Conservation (phyloP, 1,140 invertebrate genomes). For the Drosophila ananassae region DNA sequence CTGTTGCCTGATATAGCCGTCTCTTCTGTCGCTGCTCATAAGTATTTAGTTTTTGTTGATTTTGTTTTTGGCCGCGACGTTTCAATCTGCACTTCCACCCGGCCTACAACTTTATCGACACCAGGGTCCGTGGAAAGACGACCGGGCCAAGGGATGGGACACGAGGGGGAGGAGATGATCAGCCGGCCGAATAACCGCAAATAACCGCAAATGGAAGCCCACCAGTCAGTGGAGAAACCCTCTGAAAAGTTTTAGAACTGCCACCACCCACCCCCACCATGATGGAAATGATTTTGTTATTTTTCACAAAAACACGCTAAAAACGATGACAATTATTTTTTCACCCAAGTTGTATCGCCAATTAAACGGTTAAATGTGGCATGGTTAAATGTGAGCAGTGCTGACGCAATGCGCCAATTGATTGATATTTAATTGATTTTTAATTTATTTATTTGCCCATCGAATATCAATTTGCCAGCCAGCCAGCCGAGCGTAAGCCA, state of each 20-base stretch:
- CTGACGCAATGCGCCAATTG: conserved; percentile 45
- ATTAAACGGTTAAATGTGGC: conserved; percentile 69
- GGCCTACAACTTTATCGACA: conserved; percentile 80
- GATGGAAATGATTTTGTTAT: conserved; percentile 20
- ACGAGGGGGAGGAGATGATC: not conserved
- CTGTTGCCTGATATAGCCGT: not conserved
- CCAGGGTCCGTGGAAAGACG: conserved; percentile 43
- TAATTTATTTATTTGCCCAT: conserved; percentile 69
- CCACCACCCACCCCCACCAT: not conserved
- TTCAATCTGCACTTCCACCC: conserved; percentile 67
- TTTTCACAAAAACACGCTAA: conserved; percentile 45
- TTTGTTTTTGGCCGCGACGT: conserved; percentile 76
- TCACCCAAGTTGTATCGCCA: conserved; percentile 13
- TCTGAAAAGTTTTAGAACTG: not conserved
- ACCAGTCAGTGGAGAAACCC: not conserved
- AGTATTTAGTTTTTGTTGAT: conserved; percentile 76
- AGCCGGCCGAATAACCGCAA: conserved; percentile 23
- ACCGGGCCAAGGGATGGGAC: conserved; percentile 1
- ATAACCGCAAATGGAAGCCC: conserved; percentile 19
- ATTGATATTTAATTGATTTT: conserved; percentile 78
- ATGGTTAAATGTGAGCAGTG: conserved; percentile 17
- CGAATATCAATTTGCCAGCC: conserved; percentile 63
- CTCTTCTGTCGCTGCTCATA: conserved; percentile 20
- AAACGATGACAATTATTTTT: conserved; percentile 4
- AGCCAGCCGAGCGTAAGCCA: conserved; percentile 18